phyloP scores from a whole-genome alignment of 2,797 vertebrate genomes.

The Pelobates cultripes region DNA sequence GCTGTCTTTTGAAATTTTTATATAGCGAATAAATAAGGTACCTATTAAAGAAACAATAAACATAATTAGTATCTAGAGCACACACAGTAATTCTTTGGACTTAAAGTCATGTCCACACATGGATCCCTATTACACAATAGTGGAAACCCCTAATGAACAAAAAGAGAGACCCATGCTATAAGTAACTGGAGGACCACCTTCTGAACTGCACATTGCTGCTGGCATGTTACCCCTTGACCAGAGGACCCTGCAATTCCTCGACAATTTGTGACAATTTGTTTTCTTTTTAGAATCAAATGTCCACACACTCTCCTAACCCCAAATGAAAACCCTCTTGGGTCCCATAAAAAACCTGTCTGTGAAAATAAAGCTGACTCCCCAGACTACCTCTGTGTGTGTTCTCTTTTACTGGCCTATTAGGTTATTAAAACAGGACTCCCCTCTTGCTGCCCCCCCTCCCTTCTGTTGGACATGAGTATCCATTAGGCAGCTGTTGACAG shows the following conservation, averaged over 20 bases:
- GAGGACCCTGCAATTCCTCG: conserved; percentile 54
- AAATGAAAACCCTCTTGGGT: conserved; percentile 56
- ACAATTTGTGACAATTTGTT: conserved; percentile 58
- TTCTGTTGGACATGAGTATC: conserved; percentile 61
- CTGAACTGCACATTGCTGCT: conserved; percentile 39
- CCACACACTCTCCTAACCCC: conserved; percentile 55
- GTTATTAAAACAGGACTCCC: conserved; percentile 66
- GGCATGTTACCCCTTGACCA: conserved; percentile 53
- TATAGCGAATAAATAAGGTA: no score
- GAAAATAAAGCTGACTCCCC: conserved; percentile 73
- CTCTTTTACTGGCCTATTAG: conserved; percentile 65
- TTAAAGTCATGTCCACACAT: neutral
- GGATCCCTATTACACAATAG: neutral
- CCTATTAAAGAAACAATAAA: no score
- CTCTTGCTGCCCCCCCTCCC: conserved; percentile 55
- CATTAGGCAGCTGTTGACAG: conserved; percentile 74
- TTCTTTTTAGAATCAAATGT: conserved; percentile 57
- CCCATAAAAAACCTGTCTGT: conserved; percentile 63
- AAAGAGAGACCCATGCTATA: neutral
- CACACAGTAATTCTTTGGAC: neutral
- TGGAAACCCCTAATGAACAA: neutral
- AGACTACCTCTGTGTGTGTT: conserved; percentile 70
- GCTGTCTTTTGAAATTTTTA: no score
- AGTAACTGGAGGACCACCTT: conserved; percentile 22
- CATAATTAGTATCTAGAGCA: neutral